A percentile compares a stretch with the other conserved stretches of the same genome.
phyloP scores from a whole-genome alignment of 2,888 invertebrate genomes.

The Dynastes maya region DNA sequence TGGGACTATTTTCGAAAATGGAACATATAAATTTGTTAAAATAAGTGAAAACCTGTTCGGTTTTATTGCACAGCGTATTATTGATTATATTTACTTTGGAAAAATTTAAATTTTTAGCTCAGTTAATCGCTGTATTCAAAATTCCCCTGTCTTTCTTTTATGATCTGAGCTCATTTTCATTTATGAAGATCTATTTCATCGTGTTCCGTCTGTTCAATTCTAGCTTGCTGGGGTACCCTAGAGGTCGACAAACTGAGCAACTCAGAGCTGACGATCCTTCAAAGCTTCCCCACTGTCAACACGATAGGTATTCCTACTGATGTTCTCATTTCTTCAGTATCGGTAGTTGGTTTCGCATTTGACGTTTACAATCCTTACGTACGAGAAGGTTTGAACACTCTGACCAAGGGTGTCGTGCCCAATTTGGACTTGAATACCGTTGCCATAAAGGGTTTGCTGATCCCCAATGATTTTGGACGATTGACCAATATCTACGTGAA shows the following conservation, averaged over 20 bases:
- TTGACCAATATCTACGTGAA: background rate
- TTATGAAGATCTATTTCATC: background rate
- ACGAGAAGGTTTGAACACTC: background rate
- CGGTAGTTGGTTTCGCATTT: background rate
- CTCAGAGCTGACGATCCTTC: background rate
- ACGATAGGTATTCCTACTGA: background rate
- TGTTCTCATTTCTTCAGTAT: background rate
- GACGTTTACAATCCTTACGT: constrained; percentile 7
- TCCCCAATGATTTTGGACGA: background rate
- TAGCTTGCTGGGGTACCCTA: background rate
- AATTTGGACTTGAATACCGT: background rate
- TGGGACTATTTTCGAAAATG: no score
- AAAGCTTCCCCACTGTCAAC: background rate
- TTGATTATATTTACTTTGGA: no score
- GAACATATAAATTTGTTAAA: no score
- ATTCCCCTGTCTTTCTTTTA: no score
- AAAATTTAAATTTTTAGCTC: no score
- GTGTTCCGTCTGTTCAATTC: background rate
- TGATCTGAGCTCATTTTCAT: no score
- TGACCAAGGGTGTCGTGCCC: background rate
- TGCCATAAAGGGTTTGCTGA: background rate
- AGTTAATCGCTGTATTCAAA: no score
- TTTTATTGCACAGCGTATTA: no score
- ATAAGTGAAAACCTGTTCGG: no score
- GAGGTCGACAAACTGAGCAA: constrained; percentile 5